Conservation (phyloP, 2,113 vertebrate genomes). For the Ailurus styani region DNA sequence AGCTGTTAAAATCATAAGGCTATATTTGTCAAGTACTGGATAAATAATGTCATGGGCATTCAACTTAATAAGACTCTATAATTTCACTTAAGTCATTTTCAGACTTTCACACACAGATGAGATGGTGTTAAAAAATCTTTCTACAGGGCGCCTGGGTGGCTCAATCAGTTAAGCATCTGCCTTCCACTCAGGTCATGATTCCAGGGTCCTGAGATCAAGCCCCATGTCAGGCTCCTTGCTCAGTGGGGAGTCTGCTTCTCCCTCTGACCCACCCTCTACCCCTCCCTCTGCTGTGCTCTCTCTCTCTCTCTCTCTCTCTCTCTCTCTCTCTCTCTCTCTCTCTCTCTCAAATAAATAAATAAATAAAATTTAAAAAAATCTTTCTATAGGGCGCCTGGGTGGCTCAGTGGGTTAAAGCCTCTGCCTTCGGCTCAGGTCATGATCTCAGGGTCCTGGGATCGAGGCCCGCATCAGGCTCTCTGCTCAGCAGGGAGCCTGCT, state of each 20-base stretch:
- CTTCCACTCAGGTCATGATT: background rate
- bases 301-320: too few relatives aligned
- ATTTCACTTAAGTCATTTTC: slow-evolving; percentile 1
- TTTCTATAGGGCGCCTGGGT: background rate
- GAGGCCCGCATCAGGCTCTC: too few relatives aligned
- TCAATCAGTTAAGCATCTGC: background rate
- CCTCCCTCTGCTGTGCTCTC: too few relatives aligned
- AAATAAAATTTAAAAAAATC: background rate
- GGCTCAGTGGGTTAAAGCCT: background rate
- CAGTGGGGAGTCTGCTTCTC: background rate
- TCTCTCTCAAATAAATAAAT: too few relatives aligned
- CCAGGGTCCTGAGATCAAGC: background rate
- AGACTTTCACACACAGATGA: background rate
- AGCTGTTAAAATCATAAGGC: background rate
- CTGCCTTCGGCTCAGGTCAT: background rate
- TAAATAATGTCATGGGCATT: background rate
- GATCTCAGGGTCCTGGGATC: background rate
- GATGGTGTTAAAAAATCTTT: background rate
- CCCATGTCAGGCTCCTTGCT: background rate
- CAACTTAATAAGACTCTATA: background rate
- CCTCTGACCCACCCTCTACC: too few relatives aligned
- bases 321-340: too few relatives aligned
- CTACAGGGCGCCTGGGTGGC: background rate
- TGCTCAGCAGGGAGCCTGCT: background rate
- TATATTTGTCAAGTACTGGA: background rate